Percentiles rank a stretch among this genome's conserved stretches.
Evolutionary conservation across 2,888 invertebrate genomes (phyloP).

Genomic region (Syritta pipiens): DNA sequence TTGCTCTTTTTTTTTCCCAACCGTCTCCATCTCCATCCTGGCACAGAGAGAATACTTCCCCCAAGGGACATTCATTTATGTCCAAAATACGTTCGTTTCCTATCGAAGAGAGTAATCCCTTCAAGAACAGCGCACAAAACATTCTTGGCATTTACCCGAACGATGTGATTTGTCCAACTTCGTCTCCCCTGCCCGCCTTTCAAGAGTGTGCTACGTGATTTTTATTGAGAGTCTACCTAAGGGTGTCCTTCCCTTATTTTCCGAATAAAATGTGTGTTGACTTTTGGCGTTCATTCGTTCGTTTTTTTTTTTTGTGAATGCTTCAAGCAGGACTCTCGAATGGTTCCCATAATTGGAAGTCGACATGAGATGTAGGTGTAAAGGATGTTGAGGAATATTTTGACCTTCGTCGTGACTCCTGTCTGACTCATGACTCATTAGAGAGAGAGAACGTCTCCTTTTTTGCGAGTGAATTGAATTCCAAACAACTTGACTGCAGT

Average conservation of each 20-base stretch:
- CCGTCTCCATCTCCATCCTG: background rate
- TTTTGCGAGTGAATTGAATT: too few species aligned
- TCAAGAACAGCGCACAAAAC: constrained; percentile 1
- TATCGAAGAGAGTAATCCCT: constrained; percentile 1
- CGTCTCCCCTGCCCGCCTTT: background rate
- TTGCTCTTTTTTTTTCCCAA: background rate
- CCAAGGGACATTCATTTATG: constrained; percentile 8
- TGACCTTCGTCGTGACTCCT: too few species aligned
- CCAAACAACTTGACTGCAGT: too few species aligned
- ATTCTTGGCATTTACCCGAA: constrained; percentile 7
- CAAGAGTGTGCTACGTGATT: constrained; percentile 18
- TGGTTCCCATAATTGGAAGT: constrained; percentile 7
- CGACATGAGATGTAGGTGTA: constrained; percentile 8
- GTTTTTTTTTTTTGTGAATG: too few species aligned
- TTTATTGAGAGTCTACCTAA: constrained; percentile 29
- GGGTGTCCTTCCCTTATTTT: constrained; percentile 14
- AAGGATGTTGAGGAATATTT: too few species aligned
- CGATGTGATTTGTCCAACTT: constrained; percentile 16
- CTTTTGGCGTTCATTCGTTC: background rate
- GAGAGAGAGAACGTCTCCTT: too few species aligned
- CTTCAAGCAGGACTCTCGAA: background rate
- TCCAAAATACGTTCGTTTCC: constrained; percentile 13
- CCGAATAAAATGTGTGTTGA: constrained; percentile 7
- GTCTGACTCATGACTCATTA: too few species aligned
- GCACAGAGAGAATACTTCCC: background rate